A percentile compares a stretch with the other conserved stretches of the same genome.
Evolutionary conservation across 2,113 vertebrate genomes (phyloP).

Genomic region (Alces alces): DNA sequence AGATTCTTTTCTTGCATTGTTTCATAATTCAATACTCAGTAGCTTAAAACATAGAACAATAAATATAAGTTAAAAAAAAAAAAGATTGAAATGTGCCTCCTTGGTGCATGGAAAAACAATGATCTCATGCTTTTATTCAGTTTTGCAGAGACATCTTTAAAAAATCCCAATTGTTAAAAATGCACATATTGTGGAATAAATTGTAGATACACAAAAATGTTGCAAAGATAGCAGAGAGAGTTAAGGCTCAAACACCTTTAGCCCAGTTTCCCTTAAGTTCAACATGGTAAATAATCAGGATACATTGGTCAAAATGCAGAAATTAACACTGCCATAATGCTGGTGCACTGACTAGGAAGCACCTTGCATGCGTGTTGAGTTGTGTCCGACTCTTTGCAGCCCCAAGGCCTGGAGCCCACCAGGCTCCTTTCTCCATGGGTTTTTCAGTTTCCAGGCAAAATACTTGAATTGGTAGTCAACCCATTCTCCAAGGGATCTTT

Average conservation of each 20-base stretch:
- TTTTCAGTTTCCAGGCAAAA: neutral
- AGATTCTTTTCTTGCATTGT: neutral
- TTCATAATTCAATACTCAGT: neutral
- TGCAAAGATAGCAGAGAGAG: neutral
- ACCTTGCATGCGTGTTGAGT: neutral
- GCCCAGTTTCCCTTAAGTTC: neutral
- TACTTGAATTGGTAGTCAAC: neutral
- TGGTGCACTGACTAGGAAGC: rapidly evolving
- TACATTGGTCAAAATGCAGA: neutral
- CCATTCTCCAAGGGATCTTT: neutral
- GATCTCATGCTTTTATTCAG: neutral
- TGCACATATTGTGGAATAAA: neutral
- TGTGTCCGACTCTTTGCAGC: neutral
- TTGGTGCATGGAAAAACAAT: neutral
- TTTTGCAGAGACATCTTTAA: neutral
- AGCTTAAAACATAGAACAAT: neutral
- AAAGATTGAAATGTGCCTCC: neutral
- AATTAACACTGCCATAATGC: neutral
- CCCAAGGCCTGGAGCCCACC: neutral
- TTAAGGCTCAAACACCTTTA: neutral
- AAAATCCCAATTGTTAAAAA: neutral
- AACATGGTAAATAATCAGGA: neutral
- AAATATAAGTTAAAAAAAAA: neutral
- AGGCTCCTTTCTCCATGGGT: neutral
- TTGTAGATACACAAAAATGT: neutral